phyloP scores from a whole-genome alignment of 2,888 invertebrate genomes.

The Nemoura dubitans region DNA sequence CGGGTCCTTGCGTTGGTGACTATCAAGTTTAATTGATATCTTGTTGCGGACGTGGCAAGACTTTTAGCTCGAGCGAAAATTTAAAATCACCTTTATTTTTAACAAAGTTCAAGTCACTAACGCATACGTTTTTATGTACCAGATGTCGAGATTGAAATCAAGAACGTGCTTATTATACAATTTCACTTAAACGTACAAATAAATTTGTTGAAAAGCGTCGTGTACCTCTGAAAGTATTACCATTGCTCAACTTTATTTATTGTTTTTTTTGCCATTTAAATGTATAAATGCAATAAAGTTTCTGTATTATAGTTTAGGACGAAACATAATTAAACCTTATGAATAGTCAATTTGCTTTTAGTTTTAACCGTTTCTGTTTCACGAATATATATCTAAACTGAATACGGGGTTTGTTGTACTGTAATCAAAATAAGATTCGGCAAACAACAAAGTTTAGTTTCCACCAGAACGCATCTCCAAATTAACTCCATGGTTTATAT shows the following conservation, averaged over 20 bases:
- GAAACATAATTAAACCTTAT: constrained; percentile 7
- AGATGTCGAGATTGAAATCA: not conserved
- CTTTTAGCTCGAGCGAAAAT: not conserved
- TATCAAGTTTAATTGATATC: constrained; percentile 8
- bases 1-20: not conserved
- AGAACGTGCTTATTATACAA: constrained; percentile 7
- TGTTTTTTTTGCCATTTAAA: not conserved
- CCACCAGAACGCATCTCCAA: not conserved
- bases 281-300: not conserved
- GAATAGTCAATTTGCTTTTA: constrained; percentile 12
- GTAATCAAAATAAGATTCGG: not conserved
- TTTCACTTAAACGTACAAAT: not conserved
- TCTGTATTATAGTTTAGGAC: not conserved
- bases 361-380: not conserved
- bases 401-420: not conserved
- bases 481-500: not conserved
- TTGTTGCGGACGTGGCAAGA: not conserved
- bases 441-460: constrained; percentile 7
- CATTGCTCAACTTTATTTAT: not conserved
- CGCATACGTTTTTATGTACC: not conserved
- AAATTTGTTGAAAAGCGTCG: not conserved
- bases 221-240: not conserved
- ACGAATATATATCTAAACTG: not conserved
- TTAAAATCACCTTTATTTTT: not conserved
- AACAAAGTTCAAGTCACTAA: not conserved